phyloP scores from a whole-genome alignment of 1,140 invertebrate genomes.

The Tetranychus urticae region DNA sequence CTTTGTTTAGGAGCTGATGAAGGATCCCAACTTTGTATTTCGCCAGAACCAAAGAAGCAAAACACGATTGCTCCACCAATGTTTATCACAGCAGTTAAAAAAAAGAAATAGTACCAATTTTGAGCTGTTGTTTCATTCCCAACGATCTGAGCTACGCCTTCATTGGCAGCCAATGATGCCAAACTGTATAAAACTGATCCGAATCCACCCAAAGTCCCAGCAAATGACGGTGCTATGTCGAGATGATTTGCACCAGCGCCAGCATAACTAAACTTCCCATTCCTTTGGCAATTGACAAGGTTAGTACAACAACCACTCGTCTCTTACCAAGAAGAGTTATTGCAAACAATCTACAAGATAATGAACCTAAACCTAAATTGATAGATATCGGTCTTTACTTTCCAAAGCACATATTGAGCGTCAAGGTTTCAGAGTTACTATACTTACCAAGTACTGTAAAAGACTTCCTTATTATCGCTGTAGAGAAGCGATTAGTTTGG shows the following conservation, averaged over 20 bases:
- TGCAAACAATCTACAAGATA: too few species aligned
- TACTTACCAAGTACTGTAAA: too few species aligned
- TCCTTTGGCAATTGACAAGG: background rate
- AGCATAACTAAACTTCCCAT: too few species aligned
- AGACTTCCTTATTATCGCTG: too few species aligned
- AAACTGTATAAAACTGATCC: conserved; percentile 17
- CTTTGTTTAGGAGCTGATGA: too few species aligned
- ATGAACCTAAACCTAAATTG: background rate
- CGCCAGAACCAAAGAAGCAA: too few species aligned
- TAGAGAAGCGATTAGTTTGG: too few species aligned
- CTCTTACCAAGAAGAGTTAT: too few species aligned
- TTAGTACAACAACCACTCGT: background rate
- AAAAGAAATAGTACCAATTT: conserved; percentile 63
- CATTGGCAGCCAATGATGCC: conserved; percentile 15
- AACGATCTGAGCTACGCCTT: conserved; percentile 12
- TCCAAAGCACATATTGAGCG: too few species aligned
- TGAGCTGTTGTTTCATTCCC: conserved; percentile 34
- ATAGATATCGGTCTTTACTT: too few species aligned
- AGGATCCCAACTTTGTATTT: too few species aligned
- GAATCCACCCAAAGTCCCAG: conserved; percentile 17
- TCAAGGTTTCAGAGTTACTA: too few species aligned
- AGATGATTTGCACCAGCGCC: conserved; percentile 2
- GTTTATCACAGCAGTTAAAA: conserved; percentile 46
- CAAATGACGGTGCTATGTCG: conserved; percentile 10
- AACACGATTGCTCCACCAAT: conserved; percentile 38